Conservation (phyloP, 2,113 vertebrate species). For the Myotis davidii region DNA sequence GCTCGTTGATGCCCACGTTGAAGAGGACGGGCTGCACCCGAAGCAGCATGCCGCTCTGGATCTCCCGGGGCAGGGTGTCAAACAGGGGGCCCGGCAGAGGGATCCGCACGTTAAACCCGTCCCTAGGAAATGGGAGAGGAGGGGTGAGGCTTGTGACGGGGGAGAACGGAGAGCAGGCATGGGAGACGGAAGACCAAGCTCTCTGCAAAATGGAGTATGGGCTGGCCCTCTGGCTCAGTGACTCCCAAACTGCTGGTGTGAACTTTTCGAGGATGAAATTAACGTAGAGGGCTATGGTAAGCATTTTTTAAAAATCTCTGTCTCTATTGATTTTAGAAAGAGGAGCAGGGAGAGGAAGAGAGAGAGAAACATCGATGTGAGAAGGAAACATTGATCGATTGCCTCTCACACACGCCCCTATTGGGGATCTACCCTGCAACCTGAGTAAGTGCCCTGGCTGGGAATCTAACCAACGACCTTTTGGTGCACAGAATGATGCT, state of each 20-base stretch:
- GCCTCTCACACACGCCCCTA: too few relatives aligned
- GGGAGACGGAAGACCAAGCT: neutral
- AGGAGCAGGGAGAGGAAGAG: too few relatives aligned
- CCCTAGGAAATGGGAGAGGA: constrained; percentile 81
- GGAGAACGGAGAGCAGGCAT: neutral
- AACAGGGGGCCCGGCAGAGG: constrained; percentile 96
- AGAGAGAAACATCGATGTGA: too few relatives aligned
- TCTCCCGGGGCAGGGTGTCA: constrained; percentile 94
- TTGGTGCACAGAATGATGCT: too few relatives aligned
- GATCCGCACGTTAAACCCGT: constrained; percentile 97
- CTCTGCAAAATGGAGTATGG: neutral
- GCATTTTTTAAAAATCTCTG: neutral
- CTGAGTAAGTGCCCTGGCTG: too few relatives aligned
- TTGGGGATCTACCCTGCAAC: too few relatives aligned
- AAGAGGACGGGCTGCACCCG: constrained; percentile 98
- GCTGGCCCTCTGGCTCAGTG: neutral
- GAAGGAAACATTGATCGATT: too few relatives aligned
- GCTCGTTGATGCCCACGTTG: constrained; percentile 98
- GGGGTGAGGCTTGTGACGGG: neutral
- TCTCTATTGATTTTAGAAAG: too few relatives aligned
- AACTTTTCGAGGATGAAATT: neutral
- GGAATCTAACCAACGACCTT: too few relatives aligned
- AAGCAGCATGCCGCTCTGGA: constrained; percentile 98
- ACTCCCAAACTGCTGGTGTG: neutral
- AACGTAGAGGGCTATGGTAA: accelerated